A percentile compares a stretch with the other conserved stretches of the same genome.
phyloP scores from a whole-genome alignment of 1,140 invertebrate genomes.

The Drosophila nikananu region DNA sequence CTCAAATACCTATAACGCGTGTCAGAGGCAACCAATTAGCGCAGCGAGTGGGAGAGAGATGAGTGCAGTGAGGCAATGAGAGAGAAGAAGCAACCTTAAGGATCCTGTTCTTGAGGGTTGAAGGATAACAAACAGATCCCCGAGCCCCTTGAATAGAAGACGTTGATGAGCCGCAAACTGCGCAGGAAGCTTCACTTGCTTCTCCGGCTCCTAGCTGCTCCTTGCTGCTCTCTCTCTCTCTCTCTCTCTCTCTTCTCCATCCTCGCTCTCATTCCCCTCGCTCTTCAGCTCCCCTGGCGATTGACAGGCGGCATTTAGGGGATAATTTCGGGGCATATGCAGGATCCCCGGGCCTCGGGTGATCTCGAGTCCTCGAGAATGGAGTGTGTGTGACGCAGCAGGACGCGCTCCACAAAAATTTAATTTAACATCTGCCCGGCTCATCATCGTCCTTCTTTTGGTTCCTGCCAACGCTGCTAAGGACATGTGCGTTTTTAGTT shows the following conservation, averaged over 20 bases:
- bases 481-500: conserved; percentile 84
- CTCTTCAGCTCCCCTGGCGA: conserved; percentile 20
- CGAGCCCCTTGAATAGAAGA: conserved; percentile 30
- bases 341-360: conserved; percentile 36
- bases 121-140: conserved; percentile 29
- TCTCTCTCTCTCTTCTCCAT: conserved; percentile 11
- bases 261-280: not conserved
- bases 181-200: conserved; percentile 67
- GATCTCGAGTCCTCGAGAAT: conserved; percentile 9
- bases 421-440: conserved; percentile 69
- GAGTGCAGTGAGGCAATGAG: not conserved
- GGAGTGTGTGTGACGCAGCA: conserved; percentile 41
- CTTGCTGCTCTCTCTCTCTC: not conserved
- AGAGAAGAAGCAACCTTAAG: conserved; percentile 44
- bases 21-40: conserved; percentile 74
- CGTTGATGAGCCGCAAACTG: conserved; percentile 79
- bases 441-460: conserved; percentile 35
- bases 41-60: conserved; percentile 34
- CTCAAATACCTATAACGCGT: conserved; percentile 69
- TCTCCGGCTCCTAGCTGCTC: not conserved
- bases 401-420: conserved; percentile 77
- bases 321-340: conserved; percentile 73
- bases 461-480: conserved; percentile 22
- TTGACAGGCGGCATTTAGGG: conserved; percentile 78
- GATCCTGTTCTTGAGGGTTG: conserved; percentile 57